Evolutionary conservation across 2,113 vertebrate species (phyloP).

Genomic region (Trachemys scripta): DNA sequence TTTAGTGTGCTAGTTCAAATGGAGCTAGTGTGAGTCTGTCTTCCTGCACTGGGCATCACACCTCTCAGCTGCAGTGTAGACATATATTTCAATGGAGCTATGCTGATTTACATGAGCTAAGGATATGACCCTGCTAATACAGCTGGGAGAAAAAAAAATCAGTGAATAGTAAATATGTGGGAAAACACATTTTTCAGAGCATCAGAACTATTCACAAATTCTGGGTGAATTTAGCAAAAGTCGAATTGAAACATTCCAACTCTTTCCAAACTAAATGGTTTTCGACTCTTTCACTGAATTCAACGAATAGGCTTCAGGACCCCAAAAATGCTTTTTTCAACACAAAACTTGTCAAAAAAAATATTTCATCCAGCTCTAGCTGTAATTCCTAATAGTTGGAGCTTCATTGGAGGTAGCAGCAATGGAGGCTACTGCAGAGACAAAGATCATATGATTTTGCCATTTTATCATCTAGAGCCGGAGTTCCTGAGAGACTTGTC

Average conservation of each 20-base stretch:
- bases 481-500: neutral
- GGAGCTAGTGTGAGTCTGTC: neutral
- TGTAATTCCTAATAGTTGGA: neutral
- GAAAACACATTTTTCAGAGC: too few species aligned
- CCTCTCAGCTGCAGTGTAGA: neutral
- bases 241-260: neutral
- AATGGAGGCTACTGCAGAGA: neutral
- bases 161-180: too few species aligned
- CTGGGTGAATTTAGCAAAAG: neutral
- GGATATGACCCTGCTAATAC: neutral
- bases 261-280: neutral
- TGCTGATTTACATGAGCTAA: rapidly evolving
- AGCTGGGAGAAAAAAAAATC: too few species aligned
- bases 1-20: neutral
- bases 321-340: too few species aligned
- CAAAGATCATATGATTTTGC: neutral
- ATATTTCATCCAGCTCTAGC: neutral
- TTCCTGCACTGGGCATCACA: neutral
- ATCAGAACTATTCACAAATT: too few species aligned
- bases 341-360: too few species aligned
- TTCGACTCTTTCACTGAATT: neutral
- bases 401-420: neutral
- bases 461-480: neutral
- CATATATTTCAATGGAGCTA: neutral
- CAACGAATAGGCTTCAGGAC: neutral